These are phyloP conservation scores for Volucella bombylans DNA, from an alignment of 2,888 invertebrate species.

Conservation along the genomic window DNA sequence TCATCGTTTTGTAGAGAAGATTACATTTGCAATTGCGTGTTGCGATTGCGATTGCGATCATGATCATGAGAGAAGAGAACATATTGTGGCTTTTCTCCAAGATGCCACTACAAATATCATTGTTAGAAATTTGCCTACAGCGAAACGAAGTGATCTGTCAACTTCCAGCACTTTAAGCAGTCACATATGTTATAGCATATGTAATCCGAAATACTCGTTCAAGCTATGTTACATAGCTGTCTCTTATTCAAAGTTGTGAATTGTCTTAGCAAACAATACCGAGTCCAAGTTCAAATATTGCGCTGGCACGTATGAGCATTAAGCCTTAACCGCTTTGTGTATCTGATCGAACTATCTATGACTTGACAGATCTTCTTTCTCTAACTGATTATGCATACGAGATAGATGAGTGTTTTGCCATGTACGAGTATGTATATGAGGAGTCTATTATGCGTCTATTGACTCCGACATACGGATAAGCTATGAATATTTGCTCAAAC, in stretches of 20 bases:
- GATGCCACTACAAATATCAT: constrained; percentile 6
- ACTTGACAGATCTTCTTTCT: constrained; percentile 25
- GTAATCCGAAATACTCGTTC: constrained; percentile 14
- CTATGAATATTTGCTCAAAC: constrained; percentile 44
- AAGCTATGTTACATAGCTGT: constrained; percentile 1
- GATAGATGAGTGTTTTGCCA: constrained; percentile 13
- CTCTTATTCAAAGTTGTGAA: constrained; percentile 34
- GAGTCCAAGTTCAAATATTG: constrained; percentile 69
- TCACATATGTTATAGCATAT: constrained; percentile 2
- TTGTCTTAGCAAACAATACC: constrained; percentile 56
- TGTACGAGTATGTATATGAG: constrained; percentile 17
- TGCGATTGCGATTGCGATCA: constrained; percentile 22
- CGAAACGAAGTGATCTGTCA: constrained; percentile 36
- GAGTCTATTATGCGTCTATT: constrained; percentile 43
- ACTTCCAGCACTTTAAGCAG: constrained; percentile 9
- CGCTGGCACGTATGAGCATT: constrained; percentile 53
- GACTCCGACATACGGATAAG: constrained; percentile 1
- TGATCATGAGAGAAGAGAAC: constrained; percentile 23
- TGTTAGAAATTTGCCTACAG: constrained; percentile 28
- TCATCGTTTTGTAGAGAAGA: constrained; percentile 18
- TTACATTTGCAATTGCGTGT: no score
- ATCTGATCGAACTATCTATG: constrained; percentile 21
- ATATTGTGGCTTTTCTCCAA: constrained; percentile 44
- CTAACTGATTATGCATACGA: constrained; percentile 29
- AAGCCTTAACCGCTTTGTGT: constrained; percentile 18